Evolutionary conservation across 2,888 invertebrate species (phyloP).

Genomic region (Thysanoteuthis rhombus): DNA sequence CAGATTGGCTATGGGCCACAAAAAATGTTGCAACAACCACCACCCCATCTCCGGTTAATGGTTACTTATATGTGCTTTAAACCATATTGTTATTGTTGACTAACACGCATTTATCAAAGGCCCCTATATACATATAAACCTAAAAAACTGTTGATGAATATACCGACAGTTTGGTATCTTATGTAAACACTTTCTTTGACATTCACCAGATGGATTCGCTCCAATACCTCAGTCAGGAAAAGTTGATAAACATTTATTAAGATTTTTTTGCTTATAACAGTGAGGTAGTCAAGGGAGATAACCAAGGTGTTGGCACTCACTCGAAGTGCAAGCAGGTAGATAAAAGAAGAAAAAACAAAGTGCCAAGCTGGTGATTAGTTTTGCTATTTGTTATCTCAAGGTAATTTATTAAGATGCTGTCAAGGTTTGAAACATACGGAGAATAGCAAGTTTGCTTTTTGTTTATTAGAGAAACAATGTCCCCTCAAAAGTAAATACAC

Average conservation of each 20-base stretch:
- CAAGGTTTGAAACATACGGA: neutral
- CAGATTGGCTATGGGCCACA: no score
- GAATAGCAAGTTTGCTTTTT: neutral
- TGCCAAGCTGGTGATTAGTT: neutral
- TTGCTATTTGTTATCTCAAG: neutral
- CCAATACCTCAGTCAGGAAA: neutral
- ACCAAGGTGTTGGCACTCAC: neutral
- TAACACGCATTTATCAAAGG: neutral
- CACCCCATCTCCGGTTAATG: no score
- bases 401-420: neutral
- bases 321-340: neutral
- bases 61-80: no score
- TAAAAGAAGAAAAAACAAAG: neutral
- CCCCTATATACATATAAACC: neutral
- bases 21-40: no score
- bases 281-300: neutral
- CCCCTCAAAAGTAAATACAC: neutral
- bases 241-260: neutral
- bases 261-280: neutral
- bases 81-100: neutral
- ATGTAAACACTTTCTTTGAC: neutral
- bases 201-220: neutral
- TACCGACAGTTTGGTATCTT: neutral
- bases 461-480: neutral
- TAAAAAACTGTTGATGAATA: neutral